Base-by-base conservation (phyloP, 2,888 invertebrate genomes). In the Phyllotreta cruciferae region DNA sequence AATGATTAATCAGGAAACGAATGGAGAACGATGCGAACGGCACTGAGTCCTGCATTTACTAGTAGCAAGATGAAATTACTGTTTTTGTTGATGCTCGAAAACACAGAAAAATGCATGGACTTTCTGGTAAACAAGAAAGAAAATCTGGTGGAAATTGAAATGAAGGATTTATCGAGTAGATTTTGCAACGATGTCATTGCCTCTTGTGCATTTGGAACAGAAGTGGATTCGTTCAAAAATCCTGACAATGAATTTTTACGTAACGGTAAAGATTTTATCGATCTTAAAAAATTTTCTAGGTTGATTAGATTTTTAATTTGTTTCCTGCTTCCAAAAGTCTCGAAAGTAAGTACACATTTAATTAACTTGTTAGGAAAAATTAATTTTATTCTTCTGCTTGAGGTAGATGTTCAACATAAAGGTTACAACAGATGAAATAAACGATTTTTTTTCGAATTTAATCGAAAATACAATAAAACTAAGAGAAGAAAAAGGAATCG, bases 171-270 rank as follows among this genome's bases (percentile, higher is more conserved):
- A 1, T 82, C 81, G 1, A 79, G 81, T 0, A 77, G 83, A n/a
- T 84, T 79, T 66, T 77, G 83, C 0, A 85, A 82, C 63, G 85
- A 86, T 69, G 83, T 85, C 1, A 85, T 86, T 54, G 85, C 85
- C 0, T 80, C 83, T 0, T 80, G 62, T 10, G 69, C 72, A 1
- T 72, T 71, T 64, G 72, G 72, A 6, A 65, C 70, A 36, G 52
- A 63, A 66, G 82, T 86, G 1, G 82, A 88, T 71, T 87, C 88
- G 0, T 79, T 85, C 10, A 74, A 76, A 5, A 80, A 87, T 0
- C 78, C 76, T 6, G 72, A 85, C 0, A 87, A 87, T 67, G 75
- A 83, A 35, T 88, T 88, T 73, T 87, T 84, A 67, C 55, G 71
- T 36, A 3, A 83, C 81, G 80, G 86, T 85, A 13, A 84, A 83